Evolutionary conservation across 2,888 invertebrate species (phyloP), one percentile per base, ranked within the genome.

Genomic region (Electrophaes corylata): DNA sequence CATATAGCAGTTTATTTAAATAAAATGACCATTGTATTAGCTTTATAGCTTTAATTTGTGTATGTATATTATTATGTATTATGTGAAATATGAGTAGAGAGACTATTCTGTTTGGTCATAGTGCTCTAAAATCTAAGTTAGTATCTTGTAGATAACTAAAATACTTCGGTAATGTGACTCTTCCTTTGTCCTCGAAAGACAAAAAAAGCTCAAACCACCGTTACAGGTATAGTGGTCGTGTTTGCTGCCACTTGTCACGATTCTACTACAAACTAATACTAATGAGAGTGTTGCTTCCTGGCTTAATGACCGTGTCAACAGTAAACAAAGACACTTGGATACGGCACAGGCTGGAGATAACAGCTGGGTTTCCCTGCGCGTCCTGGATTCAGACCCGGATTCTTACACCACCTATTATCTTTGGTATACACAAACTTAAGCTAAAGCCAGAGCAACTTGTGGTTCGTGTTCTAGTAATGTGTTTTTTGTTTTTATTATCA

Each of bases 281-380:
- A 78, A 79, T 76, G 78, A 78, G 73, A 67, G 66, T 72, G 65
- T 69, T 60, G 70, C 71, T 75, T 70, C 72, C 66, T 62, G 50
- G 62, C 66, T 67, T 76, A 79, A 79, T 73, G 75, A 71, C 69
- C 71, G 71, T 73, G 75, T 70, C 70, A 69, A 69, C 67, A 63
- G 66, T 69, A 68, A 73, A 78, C 75, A 73, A 72, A 66, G 71
- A 55, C 60, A 57, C 57, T 62, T 53, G 63, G 59, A 53, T 61
- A 61, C 40, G 18, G 56, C 57, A 55, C 54, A 56, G 53, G 48
- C 39, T 51, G 10, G 23, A 26, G 54, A 59, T 50, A 47, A 23
- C 54, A 51, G 59, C 59, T 47, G 41, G n/a, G 46, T 18, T 20
- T 8, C 6, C 12, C 43, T 33, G 14, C 37, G 31, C 4, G 29